These are phyloP conservation scores for Morus bassanus DNA, from an alignment of 2,797 vertebrate genomes.

Conservation along the genomic window DNA sequence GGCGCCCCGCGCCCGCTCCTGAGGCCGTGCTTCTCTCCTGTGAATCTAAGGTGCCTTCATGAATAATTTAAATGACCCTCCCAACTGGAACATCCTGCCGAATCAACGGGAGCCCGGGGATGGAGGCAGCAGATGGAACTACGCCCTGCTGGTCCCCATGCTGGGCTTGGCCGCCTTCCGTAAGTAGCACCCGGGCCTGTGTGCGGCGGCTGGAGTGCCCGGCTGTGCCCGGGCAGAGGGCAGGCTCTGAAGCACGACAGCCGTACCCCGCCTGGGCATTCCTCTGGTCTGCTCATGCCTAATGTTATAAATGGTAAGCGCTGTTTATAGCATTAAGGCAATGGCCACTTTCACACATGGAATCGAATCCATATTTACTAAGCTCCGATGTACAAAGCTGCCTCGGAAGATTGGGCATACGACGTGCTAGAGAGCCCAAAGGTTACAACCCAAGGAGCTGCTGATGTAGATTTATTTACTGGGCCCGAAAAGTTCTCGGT, in stretches of 20 bases:
- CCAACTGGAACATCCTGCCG: conserved; percentile 92
- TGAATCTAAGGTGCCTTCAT: conserved; percentile 75
- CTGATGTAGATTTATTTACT: background rate
- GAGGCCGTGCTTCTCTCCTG: background rate
- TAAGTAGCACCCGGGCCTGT: conserved; percentile 64
- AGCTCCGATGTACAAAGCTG: accelerated
- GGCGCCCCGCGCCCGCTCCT: background rate
- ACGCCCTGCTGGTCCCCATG: conserved; percentile 94
- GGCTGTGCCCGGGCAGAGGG: accelerated
- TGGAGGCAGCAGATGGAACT: conserved; percentile 94
- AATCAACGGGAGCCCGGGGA: conserved; percentile 78
- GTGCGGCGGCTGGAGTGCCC: accelerated
- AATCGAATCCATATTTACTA: accelerated
- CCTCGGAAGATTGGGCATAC: accelerated
- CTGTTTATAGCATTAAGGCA: no score
- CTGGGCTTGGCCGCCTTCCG: conserved; percentile 90
- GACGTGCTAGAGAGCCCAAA: background rate
- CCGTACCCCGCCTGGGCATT: accelerated
- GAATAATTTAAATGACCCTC: conserved; percentile 98
- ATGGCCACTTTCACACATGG: accelerated
- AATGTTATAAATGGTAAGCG: accelerated
- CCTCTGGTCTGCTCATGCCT: accelerated
- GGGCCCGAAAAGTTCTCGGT: background rate
- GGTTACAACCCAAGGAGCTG: background rate
- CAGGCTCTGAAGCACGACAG: accelerated